Conservation (phyloP, 2,113 vertebrate genomes). For the Psittacara wagleri region DNA sequence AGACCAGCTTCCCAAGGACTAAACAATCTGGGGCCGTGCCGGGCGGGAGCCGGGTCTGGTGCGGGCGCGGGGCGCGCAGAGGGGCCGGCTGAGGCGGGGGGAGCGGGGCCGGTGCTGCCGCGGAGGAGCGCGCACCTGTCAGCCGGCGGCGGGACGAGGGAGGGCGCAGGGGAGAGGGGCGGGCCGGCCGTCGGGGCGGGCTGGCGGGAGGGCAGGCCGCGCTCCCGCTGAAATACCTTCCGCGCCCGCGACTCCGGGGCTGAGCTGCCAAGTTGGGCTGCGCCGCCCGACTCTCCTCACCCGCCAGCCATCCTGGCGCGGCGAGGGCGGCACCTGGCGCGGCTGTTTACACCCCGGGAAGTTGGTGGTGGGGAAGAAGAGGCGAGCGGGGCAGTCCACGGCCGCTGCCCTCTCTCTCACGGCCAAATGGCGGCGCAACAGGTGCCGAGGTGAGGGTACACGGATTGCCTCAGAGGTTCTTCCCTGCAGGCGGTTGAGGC, state of each 20-base stretch:
- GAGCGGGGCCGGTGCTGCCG: neutral
- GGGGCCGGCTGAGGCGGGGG: neutral
- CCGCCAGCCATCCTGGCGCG: neutral
- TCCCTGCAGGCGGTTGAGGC: neutral
- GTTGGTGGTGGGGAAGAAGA: neutral
- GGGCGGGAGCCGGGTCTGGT: neutral
- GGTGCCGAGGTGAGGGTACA: neutral
- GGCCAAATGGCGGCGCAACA: conserved; percentile 17
- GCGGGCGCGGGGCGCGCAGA: neutral
- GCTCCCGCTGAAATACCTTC: neutral
- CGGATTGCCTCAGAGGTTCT: too few relatives aligned
- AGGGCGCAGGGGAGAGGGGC: neutral
- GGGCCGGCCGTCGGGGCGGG: neutral
- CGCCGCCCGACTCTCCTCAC: neutral
- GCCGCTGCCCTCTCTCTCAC: neutral
- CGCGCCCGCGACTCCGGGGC: neutral
- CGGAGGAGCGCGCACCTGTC: conserved; percentile 81
- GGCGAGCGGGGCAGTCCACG: neutral
- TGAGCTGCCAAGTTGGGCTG: conserved; percentile 65
- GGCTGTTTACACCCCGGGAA: neutral
- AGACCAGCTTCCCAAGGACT: conserved; percentile 73
- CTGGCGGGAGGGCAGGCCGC: neutral
- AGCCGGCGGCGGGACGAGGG: neutral
- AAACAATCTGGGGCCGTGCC: conserved; percentile 59
- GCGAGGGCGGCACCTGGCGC: conserved; percentile 35